phyloP scores from a whole-genome alignment of 2,888 invertebrate genomes.

The Mystacides longicornis region DNA sequence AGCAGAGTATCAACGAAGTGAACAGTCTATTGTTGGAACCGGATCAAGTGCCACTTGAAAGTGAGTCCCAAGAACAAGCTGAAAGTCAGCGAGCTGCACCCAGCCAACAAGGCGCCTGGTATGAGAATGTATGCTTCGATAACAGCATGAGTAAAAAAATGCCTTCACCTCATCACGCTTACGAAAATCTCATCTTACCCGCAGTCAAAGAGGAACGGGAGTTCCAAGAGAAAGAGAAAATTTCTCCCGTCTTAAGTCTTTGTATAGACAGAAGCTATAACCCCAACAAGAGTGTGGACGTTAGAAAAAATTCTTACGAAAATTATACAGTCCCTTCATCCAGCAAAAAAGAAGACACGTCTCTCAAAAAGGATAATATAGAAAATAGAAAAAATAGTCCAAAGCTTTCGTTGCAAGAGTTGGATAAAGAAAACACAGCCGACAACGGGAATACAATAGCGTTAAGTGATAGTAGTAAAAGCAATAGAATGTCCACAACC shows the following conservation, averaged over 20 bases:
- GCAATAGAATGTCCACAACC: conserved; percentile 13
- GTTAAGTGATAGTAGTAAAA: not conserved
- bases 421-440: conserved; percentile 21
- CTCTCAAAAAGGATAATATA: not conserved
- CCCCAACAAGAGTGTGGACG: not conserved
- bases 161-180: conserved; percentile 10
- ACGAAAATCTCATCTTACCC: conserved; percentile 23
- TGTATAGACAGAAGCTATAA: conserved; percentile 16
- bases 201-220: not conserved
- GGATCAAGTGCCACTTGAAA: conserved; percentile 8
- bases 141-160: not conserved
- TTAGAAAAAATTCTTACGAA: conserved; percentile 20
- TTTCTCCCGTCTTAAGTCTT: conserved; percentile 14
- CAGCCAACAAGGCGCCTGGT: conserved; percentile 1
- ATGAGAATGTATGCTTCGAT: conserved; percentile 22
- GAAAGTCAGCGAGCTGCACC: not conserved
- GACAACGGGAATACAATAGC: not conserved
- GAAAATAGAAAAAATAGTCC: conserved; percentile 3
- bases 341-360: not conserved
- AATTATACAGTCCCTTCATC: conserved; percentile 17
- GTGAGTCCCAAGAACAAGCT: conserved; percentile 26
- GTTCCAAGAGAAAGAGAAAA: not conserved
- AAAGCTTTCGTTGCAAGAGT: conserved; percentile 18
- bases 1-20: conserved; percentile 66
- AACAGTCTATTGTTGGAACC: conserved; percentile 48